Conservation (phyloP, 2,888 invertebrate genomes). For the Ferdinandea cuprea region DNA sequence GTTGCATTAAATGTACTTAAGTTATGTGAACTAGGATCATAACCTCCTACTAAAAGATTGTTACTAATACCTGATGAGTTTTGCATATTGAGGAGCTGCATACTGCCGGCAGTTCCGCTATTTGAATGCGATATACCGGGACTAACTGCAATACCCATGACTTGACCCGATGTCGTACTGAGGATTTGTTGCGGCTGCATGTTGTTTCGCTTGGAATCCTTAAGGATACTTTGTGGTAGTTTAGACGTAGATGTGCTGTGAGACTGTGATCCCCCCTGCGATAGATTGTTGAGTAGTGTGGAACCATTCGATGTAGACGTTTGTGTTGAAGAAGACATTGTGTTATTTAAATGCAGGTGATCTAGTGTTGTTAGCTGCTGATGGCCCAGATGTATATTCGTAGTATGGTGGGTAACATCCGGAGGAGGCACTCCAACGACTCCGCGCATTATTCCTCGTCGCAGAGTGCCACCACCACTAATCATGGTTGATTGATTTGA, state of each 20-base stretch:
- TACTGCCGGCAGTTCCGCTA: conserved; percentile 82
- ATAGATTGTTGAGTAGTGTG: conserved; percentile 72
- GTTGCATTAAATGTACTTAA: conserved; percentile 82
- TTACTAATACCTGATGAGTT: conserved; percentile 83
- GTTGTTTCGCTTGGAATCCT: conserved; percentile 86
- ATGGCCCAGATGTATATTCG: conserved; percentile 76
- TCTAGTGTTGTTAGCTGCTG: conserved; percentile 79
- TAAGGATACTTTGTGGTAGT: conserved; percentile 86
- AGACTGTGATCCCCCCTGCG: conserved; percentile 75
- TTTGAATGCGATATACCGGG: conserved; percentile 49
- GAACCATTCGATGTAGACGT: conserved; percentile 81
- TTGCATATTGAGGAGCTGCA: conserved; percentile 86
- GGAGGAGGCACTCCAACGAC: conserved; percentile 81
- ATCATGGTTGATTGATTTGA: conserved; percentile 79
- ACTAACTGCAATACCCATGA: conserved; percentile 66
- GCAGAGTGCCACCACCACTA: conserved; percentile 79
- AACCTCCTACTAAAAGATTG: conserved; percentile 79
- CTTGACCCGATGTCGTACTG: conserved; percentile 56
- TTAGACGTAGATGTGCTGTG: conserved; percentile 81
- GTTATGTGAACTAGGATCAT: conserved; percentile 81
- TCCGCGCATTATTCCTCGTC: conserved; percentile 81
- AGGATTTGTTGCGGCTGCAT: conserved; percentile 83
- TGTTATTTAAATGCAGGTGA: conserved; percentile 80
- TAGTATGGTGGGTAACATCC: conserved; percentile 83
- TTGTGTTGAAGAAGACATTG: conserved; percentile 80